Conservation (phyloP, 2,113 vertebrate genomes). For the Bagarius yarrelli region DNA sequence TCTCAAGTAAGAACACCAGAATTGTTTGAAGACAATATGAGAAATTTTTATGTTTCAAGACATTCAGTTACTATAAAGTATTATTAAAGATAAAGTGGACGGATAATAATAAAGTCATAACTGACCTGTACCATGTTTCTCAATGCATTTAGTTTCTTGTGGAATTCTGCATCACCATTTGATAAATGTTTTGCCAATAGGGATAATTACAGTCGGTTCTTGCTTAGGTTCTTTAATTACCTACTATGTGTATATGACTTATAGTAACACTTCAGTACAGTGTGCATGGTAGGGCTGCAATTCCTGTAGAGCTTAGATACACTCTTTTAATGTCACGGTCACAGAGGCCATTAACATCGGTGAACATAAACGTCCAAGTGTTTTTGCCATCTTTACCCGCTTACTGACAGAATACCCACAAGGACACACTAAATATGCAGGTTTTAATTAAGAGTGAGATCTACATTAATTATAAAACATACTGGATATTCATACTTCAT, state of each 20-base stretch:
- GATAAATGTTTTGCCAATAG: constrained; percentile 12
- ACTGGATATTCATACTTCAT: background rate
- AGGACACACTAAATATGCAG: background rate
- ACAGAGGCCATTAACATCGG: background rate
- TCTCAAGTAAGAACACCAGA: background rate
- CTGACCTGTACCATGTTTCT: constrained; percentile 7
- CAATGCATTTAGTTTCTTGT: constrained; percentile 27
- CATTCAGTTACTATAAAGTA: background rate
- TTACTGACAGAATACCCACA: background rate
- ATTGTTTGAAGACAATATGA: background rate
- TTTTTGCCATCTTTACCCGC: constrained; percentile 21
- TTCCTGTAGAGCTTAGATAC: constrained; percentile 21
- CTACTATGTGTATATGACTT: background rate
- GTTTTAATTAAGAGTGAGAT: background rate
- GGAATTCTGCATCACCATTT: constrained; percentile 6
- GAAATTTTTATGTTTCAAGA: background rate
- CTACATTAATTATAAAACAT: background rate
- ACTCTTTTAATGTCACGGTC: constrained; percentile 20
- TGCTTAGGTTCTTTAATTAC: constrained; percentile 26
- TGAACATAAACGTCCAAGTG: constrained; percentile 33
- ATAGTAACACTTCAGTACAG: constrained; percentile 10
- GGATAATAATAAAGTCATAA: constrained; percentile 2
- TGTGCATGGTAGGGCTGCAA: constrained; percentile 29
- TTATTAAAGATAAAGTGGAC: background rate
- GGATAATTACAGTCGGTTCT: constrained; percentile 27